These are phyloP conservation scores for Rhinella marina DNA, from an alignment of 2,797 vertebrate genomes.

Conservation along the genomic window DNA sequence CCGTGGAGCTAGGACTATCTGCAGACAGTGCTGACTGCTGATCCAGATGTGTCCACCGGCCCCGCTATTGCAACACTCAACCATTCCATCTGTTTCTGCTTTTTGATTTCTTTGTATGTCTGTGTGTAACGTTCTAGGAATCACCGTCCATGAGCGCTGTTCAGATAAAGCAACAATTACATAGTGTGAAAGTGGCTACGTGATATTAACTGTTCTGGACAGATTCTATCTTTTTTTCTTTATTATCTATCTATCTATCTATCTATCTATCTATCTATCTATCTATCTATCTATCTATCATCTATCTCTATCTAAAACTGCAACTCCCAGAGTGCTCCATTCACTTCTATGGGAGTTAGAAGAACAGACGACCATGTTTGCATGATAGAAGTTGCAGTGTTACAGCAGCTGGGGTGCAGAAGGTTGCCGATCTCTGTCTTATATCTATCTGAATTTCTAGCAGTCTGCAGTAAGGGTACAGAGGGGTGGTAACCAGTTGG, in stretches of 20 bases:
- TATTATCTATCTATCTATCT: slow-evolving; percentile 2
- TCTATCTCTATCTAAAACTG: not conserved
- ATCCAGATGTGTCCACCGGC: slow-evolving; percentile 48
- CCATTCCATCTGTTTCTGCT: slow-evolving; percentile 41
- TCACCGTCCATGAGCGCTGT: not conserved
- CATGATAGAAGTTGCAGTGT: too few species aligned
- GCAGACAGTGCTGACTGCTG: slow-evolving; percentile 28
- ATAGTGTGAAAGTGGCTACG: too few species aligned
- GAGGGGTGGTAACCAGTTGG: too few species aligned
- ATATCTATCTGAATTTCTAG: not conserved
- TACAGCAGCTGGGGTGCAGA: too few species aligned
- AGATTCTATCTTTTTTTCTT: not conserved
- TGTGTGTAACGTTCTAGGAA: slow-evolving; percentile 29
- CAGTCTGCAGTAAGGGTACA: too few species aligned
- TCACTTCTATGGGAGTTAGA: too few species aligned
- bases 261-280: not conserved
- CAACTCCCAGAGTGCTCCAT: too few species aligned
- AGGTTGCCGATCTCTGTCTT: not conserved
- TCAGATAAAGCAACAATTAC: not conserved
- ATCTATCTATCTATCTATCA: not conserved
- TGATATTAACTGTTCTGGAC: too few species aligned
- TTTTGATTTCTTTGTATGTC: slow-evolving; percentile 40
- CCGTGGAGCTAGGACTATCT: slow-evolving; percentile 7
- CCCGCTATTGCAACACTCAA: not conserved
- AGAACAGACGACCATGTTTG: too few species aligned